Evolutionary conservation across 2,888 invertebrate genomes (phyloP).

Genomic region (Andricus quercusramuli): DNA sequence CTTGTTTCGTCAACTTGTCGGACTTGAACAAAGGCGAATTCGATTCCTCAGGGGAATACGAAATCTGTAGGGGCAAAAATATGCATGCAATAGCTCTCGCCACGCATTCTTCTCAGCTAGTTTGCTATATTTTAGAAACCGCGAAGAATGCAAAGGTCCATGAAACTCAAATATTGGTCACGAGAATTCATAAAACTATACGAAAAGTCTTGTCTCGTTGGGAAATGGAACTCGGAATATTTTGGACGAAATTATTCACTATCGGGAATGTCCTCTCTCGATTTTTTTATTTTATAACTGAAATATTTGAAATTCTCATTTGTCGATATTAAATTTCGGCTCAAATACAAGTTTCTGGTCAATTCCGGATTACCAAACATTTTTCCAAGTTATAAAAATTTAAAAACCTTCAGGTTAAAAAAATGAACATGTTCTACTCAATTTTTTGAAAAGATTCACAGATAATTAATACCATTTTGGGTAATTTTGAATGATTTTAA

Average conservation of each 20-base stretch:
- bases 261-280: background rate
- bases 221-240: slow-evolving; percentile 5
- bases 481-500: too few relatives aligned
- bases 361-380: too few relatives aligned
- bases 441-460: too few relatives aligned
- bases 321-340: too few relatives aligned
- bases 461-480: too few relatives aligned
- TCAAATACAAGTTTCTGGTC: too few relatives aligned
- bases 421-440: too few relatives aligned
- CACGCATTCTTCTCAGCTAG: slow-evolving; percentile 29
- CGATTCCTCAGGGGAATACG: slow-evolving; percentile 10
- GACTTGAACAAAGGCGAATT: slow-evolving; percentile 21
- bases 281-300: background rate
- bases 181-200: slow-evolving; percentile 36
- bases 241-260: background rate
- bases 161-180: slow-evolving; percentile 24
- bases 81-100: slow-evolving; percentile 2
- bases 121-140: slow-evolving; percentile 24
- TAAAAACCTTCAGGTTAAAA: too few relatives aligned
- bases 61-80: slow-evolving; percentile 1
- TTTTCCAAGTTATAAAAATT: too few relatives aligned
- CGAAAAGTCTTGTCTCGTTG: slow-evolving; percentile 1
- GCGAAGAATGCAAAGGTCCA: background rate
- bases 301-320: background rate
- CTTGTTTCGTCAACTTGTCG: slow-evolving; percentile 26